Evolutionary conservation across 2,888 invertebrate species (phyloP), one percentile per base, ranked within the genome.

Genomic region (Drosophila anceps): DNA sequence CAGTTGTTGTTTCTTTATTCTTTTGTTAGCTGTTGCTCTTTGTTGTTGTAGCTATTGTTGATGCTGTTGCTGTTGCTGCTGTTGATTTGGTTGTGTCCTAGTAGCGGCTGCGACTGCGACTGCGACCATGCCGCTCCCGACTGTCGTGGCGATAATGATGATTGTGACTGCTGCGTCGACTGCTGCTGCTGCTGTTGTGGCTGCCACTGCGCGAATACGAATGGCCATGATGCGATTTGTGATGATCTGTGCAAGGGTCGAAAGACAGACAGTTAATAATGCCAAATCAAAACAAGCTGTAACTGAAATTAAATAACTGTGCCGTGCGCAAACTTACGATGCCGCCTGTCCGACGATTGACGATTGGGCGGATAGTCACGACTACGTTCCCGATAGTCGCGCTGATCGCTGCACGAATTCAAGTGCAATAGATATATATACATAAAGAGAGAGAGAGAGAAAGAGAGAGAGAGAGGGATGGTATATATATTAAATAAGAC

Each of bases 91-190:
- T n/a, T 71, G 37, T 67, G 20, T 67, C 37, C 51, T 92, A 92
- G 77, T 92, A 92, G 72, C 91, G 92, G 71, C 92, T 92, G 61
- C 91, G 92, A 67, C 92, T 92, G 13, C 92, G 92, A 51, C 92
- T 92, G 63, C 92, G 92, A 62, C 92, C 91, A 67, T 90, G 81
- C 12, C 90, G 90, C 41, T 91, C 89, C 51, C 88, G 91, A 73
- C 85, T 85, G 6, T 79, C 88, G 44, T 85, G 85, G n/a, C 92
- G 91, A 62, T 92, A 92, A 58, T 90, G 81, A 67, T 76, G 84
- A 39, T 88, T 91, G 51, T 86, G 90, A 63, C 90, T 84, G 53
- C 88, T 90, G 62, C 57, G 35, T 1, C 53, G 35, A n/a, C 90
- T 53, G 53, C n/a, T 53, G 53, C 20, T 18, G 48, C 33, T 39